Base-by-base conservation (phyloP, 2,797 vertebrate genomes). In the Acanthornis magna region DNA sequence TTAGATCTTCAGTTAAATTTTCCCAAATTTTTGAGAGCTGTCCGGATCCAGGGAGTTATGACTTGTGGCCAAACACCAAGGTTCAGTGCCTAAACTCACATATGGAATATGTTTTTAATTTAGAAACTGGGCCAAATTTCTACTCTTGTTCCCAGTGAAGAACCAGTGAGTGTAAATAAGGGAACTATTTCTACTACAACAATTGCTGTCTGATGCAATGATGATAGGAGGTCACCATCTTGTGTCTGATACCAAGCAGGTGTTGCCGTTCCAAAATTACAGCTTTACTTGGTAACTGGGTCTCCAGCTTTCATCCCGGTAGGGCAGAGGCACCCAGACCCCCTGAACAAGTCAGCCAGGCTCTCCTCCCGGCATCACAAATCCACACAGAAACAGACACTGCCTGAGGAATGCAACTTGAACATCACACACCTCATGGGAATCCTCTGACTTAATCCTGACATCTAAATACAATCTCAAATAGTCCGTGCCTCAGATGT, bases 41-140 rank as follows among this genome's bases (percentile, higher is more conserved):
- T 63, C 71, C 71, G 55, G 42, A 88, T 76, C 71, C 60, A 57
- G 12, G 10, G 67, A 85, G 38, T 76, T 70, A 38, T 30, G 34
- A 81, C 36, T 54, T 40, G 79, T 93, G 68, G 36, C 76, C 65
- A 91, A 88, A 91, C 42, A 70, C 50, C 38, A 82, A 74, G 83
- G 66, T 94, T 89, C 71, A 67, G 42, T 67, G 67, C 50, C 48
- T 81, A 84, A 94, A 76, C 21, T 82, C 67, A 81, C 53, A 90
- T 70, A 88, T 16, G 78, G 67, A 29, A 61, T 65, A 66, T 10
- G 29, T 8, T 88, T 89, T 70, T 81, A 36, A 57, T 75, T 76
- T 51, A 66, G 85, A 75, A 86, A 40, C 62, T 60, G 40, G 60
- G 68, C 60, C 74, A 73, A 71, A 51, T 81, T 93, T 86, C 58